phyloP scores from a whole-genome alignment of 2,797 vertebrate species.

The Brachymystax lenok region DNA sequence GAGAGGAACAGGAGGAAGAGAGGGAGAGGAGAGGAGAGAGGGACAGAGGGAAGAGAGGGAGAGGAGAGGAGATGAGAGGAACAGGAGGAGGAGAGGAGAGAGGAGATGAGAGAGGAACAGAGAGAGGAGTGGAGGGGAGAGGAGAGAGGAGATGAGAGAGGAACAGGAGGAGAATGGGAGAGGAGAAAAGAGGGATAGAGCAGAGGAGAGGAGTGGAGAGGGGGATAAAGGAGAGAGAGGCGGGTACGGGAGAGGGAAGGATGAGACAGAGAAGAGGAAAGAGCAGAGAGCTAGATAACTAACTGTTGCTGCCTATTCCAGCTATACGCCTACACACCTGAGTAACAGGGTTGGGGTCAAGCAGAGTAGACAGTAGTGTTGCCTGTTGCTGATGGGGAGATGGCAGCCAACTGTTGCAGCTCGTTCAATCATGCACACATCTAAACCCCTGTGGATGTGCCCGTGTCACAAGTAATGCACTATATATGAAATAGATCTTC shows the following conservation, averaged over 20 bases:
- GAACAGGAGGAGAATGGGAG: no score
- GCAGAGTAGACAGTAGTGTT: not conserved
- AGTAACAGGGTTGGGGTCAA: slow-evolving; percentile 28
- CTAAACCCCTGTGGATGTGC: not conserved
- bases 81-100: no score
- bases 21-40: no score
- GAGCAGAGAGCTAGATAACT: slow-evolving; percentile 55
- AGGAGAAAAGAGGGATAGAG: no score
- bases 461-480: not conserved
- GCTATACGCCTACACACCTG: slow-evolving; percentile 53
- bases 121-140: no score
- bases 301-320: slow-evolving; percentile 59
- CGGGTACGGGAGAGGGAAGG: not conserved
- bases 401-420: not conserved
- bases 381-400: not conserved
- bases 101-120: no score
- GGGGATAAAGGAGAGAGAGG: no score
- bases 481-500: not conserved
- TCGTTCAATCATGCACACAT: not conserved
- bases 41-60: no score
- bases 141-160: no score
- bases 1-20: no score
- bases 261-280: slow-evolving; percentile 37
- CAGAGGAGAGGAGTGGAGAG: not conserved
- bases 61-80: no score